A percentile compares a stretch with the other conserved stretches of the same genome.
These are phyloP conservation scores for Brachyptera putata DNA, from an alignment of 2,888 invertebrate genomes.

Conservation along the genomic window DNA sequence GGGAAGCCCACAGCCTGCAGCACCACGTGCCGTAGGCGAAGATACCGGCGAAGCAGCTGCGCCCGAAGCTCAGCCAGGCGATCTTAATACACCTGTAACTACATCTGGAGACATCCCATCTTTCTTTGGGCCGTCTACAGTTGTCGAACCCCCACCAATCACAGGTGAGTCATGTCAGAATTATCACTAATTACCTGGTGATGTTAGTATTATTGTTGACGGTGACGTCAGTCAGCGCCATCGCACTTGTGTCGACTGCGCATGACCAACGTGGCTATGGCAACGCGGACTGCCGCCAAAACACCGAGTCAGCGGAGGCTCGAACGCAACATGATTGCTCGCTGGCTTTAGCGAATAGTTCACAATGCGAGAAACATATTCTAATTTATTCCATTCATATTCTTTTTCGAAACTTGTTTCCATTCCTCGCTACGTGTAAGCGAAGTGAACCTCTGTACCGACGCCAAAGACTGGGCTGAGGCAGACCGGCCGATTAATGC, in stretches of 20 bases:
- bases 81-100: slow-evolving; percentile 92
- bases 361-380: too few relatives aligned
- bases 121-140: slow-evolving; percentile 83
- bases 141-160: slow-evolving; percentile 83
- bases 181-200: neutral
- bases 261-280: neutral
- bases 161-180: slow-evolving; percentile 84
- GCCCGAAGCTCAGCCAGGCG: slow-evolving; percentile 63
- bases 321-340: neutral
- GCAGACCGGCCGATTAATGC: too few relatives aligned
- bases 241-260: neutral
- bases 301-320: too few relatives aligned
- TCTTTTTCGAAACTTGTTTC: neutral
- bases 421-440: too few relatives aligned
- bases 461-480: too few relatives aligned
- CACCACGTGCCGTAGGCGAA: slow-evolving; percentile 42
- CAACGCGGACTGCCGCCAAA: too few relatives aligned
- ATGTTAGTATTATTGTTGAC: neutral
- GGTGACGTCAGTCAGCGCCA: neutral
- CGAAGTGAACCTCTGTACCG: too few relatives aligned
- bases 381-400: neutral
- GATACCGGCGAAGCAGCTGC: slow-evolving; percentile 45
- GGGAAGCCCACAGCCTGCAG: slow-evolving; percentile 52
- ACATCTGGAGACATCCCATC: slow-evolving; percentile 87
- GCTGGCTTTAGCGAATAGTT: neutral